Conservation (phyloP, 2,888 invertebrate species). For the Coleophora deauratella region DNA sequence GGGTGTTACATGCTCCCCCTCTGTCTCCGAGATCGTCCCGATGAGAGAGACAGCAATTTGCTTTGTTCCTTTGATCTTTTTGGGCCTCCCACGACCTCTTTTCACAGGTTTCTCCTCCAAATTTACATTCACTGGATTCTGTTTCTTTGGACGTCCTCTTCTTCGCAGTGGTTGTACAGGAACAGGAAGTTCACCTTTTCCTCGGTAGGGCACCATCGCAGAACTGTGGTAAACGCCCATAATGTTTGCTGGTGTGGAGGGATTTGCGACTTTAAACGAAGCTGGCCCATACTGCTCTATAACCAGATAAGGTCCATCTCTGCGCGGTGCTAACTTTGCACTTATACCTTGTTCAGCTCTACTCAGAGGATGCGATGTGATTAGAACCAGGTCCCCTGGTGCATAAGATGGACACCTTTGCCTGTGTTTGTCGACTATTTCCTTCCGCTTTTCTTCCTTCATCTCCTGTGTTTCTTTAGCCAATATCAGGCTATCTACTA, state of each 20-base stretch:
- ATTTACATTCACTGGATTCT: no score
- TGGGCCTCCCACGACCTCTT: no score
- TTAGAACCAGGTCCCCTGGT: constrained; percentile 8
- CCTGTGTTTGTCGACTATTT: constrained; percentile 1
- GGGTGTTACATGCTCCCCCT: no score
- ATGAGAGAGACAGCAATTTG: constrained; percentile 2
- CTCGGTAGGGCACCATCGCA: not conserved
- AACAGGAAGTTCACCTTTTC: not conserved
- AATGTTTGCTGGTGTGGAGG: not conserved
- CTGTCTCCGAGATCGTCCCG: no score
- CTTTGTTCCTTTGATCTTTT: no score
- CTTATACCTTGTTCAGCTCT: constrained; percentile 1
- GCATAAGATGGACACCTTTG: constrained; percentile 2
- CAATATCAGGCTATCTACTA: constrained; percentile 3
- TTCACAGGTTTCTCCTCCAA: no score
- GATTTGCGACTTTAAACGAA: constrained; percentile 1
- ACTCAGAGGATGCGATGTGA: constrained; percentile 4
- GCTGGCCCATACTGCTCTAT: not conserved
- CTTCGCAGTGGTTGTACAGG: not conserved
- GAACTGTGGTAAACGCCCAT: constrained; percentile 2
- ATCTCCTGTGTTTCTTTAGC: constrained; percentile 7
- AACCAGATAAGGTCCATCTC: constrained; percentile 8
- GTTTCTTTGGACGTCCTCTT: not conserved
- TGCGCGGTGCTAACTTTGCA: constrained; percentile 4
- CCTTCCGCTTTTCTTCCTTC: constrained; percentile 6